Evolutionary conservation across 2,888 invertebrate genomes (phyloP), one percentile per base, ranked within the genome.

Genomic region (Acronicta alni): DNA sequence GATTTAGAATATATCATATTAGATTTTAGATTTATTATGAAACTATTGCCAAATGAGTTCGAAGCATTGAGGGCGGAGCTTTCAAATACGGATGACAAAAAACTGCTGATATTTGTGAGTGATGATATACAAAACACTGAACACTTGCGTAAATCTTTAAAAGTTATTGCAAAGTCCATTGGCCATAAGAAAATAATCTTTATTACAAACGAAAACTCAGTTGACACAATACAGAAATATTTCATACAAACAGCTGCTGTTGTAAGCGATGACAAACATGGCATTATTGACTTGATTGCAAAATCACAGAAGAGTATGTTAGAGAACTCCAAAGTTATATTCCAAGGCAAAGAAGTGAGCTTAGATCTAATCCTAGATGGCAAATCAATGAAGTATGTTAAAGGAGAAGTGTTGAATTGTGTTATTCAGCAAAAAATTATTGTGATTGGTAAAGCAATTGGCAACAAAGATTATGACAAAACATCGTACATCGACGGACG

Each of bases 401-500:
- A 62, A 44, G 64, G 55, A 17, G 51, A 26, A 7, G 26, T 66
- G 14, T 48, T 67, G 2, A 45, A 48, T 15, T 58, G 54, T 58
- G 42, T 67, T 14, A 23, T 64, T 2, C 6, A 4, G 12, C 15
- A 45, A 15, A 39, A 69, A 49, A 41, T n/a, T 20, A 18, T 76
- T 26, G 16, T 1, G 30, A 9, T 72, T 9, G 59, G 70, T 8
- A 39, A 56, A 45, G n/a, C 18, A 5, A 45, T 52, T 1, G 23
- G 37, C 2, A 47, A 38, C 17, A n/a, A 16, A 26, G 52, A 38
- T n/a, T 69, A 67, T 18, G 47, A 75, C 9, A 46, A 69, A 38
- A 65, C 60, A 0, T 57, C 57, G 5, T 68, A 64, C 14, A 12
- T 75, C 15, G 44, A 61, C 2, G 66, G 76, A 65, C 38, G 14